Evolutionary conservation across 2,113 vertebrate genomes (phyloP), one percentile per base, ranked within the genome.

Genomic region (Eulemur macaco): DNA sequence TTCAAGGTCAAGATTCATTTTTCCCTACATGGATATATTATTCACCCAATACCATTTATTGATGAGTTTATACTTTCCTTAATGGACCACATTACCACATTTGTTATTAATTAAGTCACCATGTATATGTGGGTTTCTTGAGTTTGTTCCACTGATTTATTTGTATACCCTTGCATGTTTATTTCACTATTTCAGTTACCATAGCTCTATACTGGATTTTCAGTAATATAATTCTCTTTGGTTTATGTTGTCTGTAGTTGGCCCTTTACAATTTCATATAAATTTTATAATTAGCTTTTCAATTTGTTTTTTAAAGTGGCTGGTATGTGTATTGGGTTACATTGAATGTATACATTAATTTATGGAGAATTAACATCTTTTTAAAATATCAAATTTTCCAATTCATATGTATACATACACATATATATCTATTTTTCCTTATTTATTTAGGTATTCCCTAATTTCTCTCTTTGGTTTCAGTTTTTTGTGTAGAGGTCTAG

Each of bases 291-390:
- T 83, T 45, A 86, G 13, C 7, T 78, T 86, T 74, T 73, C 23
- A 45, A 47, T 71, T 89, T 86, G 37, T 64, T 85, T 91, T 91
- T 88, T 68, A 91, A 91, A 88, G 25, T 5, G 80, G 29, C n/a
- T 71, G 2, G 25, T 64, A 71, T 60, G 83, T 86, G 42, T 69
- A 60, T 68, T 39, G n/a, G 39, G 5, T 63, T 66, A 84, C 14
- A 68, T 1, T 69, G 42, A 69, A 80, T 76, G 6, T 11, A 68
- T 27, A 45, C 13, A 73, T 82, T 90, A 88, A 52, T 63, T 89
- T 42, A 82, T 17, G 5, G n/a, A 89, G 31, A 66, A 86, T 20
- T 69, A 74, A 74, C 17, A 42, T 58, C 17, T 63, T 90, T 69
- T 42, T 17, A 66, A 93, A 82, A 58, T 84, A 68, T 39, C 31